These are phyloP conservation scores for Empis stercorea DNA, from an alignment of 2,888 invertebrate species.

Conservation along the genomic window DNA sequence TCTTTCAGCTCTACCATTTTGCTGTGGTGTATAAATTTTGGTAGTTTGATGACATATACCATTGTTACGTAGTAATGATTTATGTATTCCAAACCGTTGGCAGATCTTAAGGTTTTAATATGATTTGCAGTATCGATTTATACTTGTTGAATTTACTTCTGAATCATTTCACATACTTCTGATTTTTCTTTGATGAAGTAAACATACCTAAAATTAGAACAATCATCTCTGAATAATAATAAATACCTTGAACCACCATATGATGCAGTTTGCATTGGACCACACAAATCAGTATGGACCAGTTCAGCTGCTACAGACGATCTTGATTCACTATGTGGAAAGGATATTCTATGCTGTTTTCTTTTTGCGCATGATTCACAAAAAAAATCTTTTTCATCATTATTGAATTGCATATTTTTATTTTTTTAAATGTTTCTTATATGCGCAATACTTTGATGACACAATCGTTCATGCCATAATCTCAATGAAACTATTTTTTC, in stretches of 20 bases:
- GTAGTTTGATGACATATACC: conserved; percentile 18
- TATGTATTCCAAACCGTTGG: conserved; percentile 21
- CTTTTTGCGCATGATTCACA: conserved; percentile 16
- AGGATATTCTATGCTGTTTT: conserved; percentile 14
- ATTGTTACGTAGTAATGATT: conserved; percentile 15
- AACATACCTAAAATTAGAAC: conserved; percentile 11
- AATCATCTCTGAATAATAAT: conserved; percentile 15
- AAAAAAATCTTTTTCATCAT: conserved; percentile 9
- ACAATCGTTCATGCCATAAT: conserved; percentile 17
- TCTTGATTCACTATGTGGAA: conserved; percentile 9
- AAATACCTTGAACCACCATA: conserved; percentile 15
- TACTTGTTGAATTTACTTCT: conserved; percentile 12
- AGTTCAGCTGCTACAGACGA: conserved; percentile 11
- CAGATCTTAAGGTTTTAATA: conserved; percentile 16
- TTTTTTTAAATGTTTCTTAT: conserved; percentile 12
- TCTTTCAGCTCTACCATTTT: conserved; percentile 27
- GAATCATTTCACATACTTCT: conserved; percentile 8
- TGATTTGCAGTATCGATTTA: conserved; percentile 15
- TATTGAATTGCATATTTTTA: conserved; percentile 10
- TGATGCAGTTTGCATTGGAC: conserved; percentile 14
- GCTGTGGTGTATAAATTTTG: conserved; percentile 24
- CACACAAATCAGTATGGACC: conserved; percentile 17
- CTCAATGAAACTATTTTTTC: conserved; percentile 4
- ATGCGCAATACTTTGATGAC: conserved; percentile 15
- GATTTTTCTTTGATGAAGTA: conserved; percentile 14